Evolutionary conservation across 2,113 vertebrate genomes (phyloP), one percentile per base, ranked within the genome.

Genomic region (Phylloscopus trochilus): DNA sequence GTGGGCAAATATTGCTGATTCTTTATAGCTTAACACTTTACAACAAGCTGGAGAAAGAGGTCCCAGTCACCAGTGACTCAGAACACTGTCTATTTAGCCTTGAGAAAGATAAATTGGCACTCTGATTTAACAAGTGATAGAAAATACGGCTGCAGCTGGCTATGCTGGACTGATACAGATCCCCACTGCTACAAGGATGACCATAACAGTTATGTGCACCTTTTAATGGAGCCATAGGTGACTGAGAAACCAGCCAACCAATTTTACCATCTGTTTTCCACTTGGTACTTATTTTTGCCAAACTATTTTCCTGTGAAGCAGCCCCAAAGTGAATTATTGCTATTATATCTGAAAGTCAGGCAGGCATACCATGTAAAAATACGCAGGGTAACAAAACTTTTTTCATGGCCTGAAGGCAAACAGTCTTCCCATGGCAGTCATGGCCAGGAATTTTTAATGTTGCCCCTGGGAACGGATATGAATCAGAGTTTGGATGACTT

Each of bases 401-500:
- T 81, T 66, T 92, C 63, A 46, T 22, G 44, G 12, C 44, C 59
- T 23, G 59, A 87, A 88, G 77, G 49, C 49, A 82, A 64, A 79
- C 21, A 60, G 49, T 53, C 30, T 83, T 93, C 49, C 14, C 62
- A 53, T 75, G 63, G 81, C 43, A 66, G 70, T 49, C 41, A 41
- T n/a, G 37, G 64, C 44, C 86, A 90, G 76, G 37, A 92, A 92
- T 90, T 89, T 95, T 94, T 90, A 63, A 85, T 91, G 46, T 46
- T 88, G 33, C 47, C 39, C 18, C 43, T 93, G 79, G 87, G 76
- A 95, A 90, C 91, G 59, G 83, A 87, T 92, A 53, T 92, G 81
- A 96, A 94, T 97, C 92, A 95, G 49, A 73, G 46, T 43, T 90
- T 89, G 77, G 66, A 85, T 79, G 90, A 68, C 51, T 92, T 76